phyloP scores from a whole-genome alignment of 2,113 vertebrate genomes.

The Gallinago paraguaiae region DNA sequence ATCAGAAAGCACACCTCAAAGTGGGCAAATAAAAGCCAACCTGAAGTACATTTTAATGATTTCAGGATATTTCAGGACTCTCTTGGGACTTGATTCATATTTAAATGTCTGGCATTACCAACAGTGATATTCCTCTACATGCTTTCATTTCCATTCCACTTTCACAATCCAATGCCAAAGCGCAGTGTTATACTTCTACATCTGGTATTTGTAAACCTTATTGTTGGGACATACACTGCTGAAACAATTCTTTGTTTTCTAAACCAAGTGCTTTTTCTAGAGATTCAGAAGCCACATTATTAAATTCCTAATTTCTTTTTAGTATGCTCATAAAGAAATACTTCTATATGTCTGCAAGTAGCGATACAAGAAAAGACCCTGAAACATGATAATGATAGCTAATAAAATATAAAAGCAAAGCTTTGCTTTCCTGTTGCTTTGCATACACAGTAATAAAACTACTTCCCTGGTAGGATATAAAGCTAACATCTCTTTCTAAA shows the following conservation, averaged over 20 bases:
- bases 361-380: not conserved
- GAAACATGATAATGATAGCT: constrained; percentile 23
- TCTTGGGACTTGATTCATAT: not conserved
- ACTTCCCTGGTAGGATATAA: constrained; percentile 40
- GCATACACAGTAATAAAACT: constrained; percentile 44
- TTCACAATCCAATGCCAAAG: not conserved
- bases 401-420: constrained; percentile 51
- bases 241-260: not conserved
- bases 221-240: not conserved
- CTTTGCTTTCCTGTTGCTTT: constrained; percentile 48
- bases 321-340: not conserved
- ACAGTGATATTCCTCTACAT: not conserved
- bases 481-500: constrained; percentile 53
- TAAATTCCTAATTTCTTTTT: constrained; percentile 29
- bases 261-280: constrained; percentile 1
- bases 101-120: not conserved
- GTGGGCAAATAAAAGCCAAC: not conserved
- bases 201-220: not conserved
- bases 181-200: not conserved
- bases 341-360: not conserved
- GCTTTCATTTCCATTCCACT: not conserved
- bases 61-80: not conserved
- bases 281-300: not conserved
- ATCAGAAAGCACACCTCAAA: not conserved
- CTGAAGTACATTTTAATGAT: not conserved